Base-by-base conservation (phyloP, 2,888 invertebrate genomes). In the Octodonta nipae region DNA sequence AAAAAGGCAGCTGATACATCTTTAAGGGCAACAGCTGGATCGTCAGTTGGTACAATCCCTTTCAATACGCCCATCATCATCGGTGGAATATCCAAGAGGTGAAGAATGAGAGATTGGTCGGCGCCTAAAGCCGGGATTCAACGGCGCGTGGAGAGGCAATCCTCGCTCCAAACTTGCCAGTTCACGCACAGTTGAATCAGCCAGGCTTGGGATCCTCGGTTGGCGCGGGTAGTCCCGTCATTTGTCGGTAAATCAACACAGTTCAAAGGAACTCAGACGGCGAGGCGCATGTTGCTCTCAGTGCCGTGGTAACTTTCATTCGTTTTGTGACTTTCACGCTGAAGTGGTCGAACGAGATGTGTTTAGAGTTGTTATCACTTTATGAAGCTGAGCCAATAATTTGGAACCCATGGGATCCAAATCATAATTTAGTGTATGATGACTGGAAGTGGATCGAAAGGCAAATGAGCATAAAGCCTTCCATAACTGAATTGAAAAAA, bases 61-160 rank as follows among this genome's bases (percentile, higher is more conserved):
- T 87, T 78, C n/a, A 99, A 68, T n/a, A 91, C 89, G 6, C 77
- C 83, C 78, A 89, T 84, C 78, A 89, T 84, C 89, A 93, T 92
- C 11, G 82, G 83, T 35, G 85, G 79, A 53, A 99, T 95, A 66
- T 99, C 98, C 49, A 98, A 68, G 43, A 98, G 73, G 56, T 87
- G 83, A 28, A 98, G 70, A 55, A 78, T 78, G 13, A 98, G 69
- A 1, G 85, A 80, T 64, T 91, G 91, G 28, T 85, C 70, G 30
- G 71, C 69, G 15, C 96, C 96, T 60, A 96, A 96, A 31, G 24
- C 20, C 31, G 15, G 26, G 5, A 25, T 31, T 16, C 26, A n/a
- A 31, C 31, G 15, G 31, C 24, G 26, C 31, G 31, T 31, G 31
- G 31, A 31, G 25, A 25, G 31, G 25, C 31, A 31, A 8, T 31